phyloP scores from a whole-genome alignment of 2,113 vertebrate genomes.

The Strix uralensis region DNA sequence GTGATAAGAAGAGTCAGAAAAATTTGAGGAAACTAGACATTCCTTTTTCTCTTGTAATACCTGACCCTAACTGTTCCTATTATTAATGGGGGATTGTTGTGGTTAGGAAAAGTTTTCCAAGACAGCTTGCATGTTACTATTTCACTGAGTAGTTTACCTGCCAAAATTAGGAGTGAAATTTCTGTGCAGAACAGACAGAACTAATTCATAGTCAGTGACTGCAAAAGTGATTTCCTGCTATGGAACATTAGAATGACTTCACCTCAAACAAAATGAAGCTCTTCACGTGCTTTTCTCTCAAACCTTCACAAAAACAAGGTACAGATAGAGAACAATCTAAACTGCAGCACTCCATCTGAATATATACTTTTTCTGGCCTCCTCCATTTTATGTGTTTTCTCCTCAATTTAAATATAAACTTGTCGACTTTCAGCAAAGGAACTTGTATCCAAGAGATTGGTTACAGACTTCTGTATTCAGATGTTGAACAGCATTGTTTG shows the following conservation, averaged over 20 bases:
- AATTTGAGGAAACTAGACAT: background rate
- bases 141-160: background rate
- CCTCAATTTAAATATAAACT: background rate
- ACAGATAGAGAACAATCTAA: background rate
- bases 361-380: background rate
- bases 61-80: background rate
- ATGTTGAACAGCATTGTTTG: background rate
- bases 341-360: background rate
- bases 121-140: background rate
- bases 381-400: background rate
- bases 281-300: background rate
- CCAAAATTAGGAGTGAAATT: background rate
- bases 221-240: background rate
- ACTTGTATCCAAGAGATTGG: background rate
- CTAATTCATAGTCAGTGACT: background rate
- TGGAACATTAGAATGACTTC: background rate
- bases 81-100: background rate
- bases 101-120: background rate
- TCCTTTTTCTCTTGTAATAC: background rate
- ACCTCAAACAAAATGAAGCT: background rate
- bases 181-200: background rate
- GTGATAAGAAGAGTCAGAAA: background rate
- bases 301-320: background rate
- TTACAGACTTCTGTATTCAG: background rate
- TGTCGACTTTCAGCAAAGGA: background rate